Evolutionary conservation across 1,140 invertebrate genomes (phyloP), one percentile per base, ranked within the genome.

Genomic region (Bemisia tabaci): DNA sequence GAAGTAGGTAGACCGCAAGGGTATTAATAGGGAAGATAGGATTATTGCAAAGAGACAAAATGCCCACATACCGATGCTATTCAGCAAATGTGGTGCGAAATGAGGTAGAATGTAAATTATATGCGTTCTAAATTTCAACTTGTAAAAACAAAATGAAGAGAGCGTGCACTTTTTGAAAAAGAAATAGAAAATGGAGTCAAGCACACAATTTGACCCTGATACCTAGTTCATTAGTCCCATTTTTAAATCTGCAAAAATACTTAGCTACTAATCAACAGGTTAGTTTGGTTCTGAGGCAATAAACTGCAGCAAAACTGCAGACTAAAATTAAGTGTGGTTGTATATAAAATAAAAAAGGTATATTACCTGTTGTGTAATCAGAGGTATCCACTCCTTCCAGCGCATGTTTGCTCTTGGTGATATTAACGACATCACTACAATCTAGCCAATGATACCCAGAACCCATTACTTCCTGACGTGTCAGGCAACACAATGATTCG

Each of bases 381-480:
- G 65, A 39, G 73, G 73, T 59, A 74, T 60, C 73, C 73, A 74
- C 68, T 74, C 73, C 67, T 74, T 73, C 68, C 72, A 74, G 26
- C 73, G 69, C n/a, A 71, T 48, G 33, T 48, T 48, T 5, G 5
- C 33, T 48, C 33, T 48, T 48, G 33, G 33, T 9, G 33, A 48
- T 48, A 48, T 48, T 48, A 48, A 17, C 33, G 33, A 48, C 33
- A 48, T 48, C 33, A 48, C 33, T 48, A 9, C 17, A 17, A 48
- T 48, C 17, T 48, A 48, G 33, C 33, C 17, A 17, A 48, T 48
- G 17, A 48, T 9, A 48, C 33, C 33, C 5, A 48, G 5, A 17
- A 48, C 33, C 33, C 33, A 48, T 48, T 9, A 48, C 33, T 48
- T 48, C 33, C n/a, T n/a, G n/a, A n/a, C n/a, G n/a, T n/a, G n/a